Base-by-base conservation (phyloP, 2,113 vertebrate species). In the Eublepharis macularius region DNA sequence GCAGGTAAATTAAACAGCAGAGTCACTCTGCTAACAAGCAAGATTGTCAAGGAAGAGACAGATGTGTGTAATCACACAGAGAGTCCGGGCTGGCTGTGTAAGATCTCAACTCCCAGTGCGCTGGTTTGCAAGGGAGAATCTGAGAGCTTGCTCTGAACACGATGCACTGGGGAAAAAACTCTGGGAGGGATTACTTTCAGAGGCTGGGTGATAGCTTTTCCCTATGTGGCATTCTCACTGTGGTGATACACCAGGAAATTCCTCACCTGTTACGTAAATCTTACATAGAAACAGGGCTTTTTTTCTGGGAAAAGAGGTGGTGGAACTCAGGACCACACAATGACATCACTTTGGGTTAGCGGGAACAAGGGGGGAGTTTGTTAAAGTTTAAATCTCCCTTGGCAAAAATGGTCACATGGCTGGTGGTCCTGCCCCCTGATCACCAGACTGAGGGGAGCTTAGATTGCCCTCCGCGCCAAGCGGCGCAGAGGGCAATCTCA, bases 1-100 rank as follows among this genome's bases (percentile, higher is more conserved):
- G 92, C 94, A 91, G 93, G 94, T 95, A 94, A 95, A 96, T 96
- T 95, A 96, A 96, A 94, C 91, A 93, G 90, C 91, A 84, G 91
- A 89, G 87, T 94, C 92, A 41, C 90, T 94, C 91, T 89, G 86
- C 93, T 95, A 93, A 94, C 91, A 94, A 93, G 92, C 86, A 88
- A 89, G 92, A 90, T 94, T 96, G 96, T 95, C 96, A 96, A 92
- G 75, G n/a, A 88, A 83, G 94, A 95, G 96, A 96, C 86, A 89
- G 95, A 96, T 95, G 94, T 60, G 32, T 89, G 93, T 93, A 94
- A 95, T 97, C 95, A 96, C n/a, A 91, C 2, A 0, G 60, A 81
- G 91, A 91, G 92, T 81, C 89, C 88, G 86, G 90, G 70, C 80
- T 0, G 0, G 57, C 88, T 89, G 83, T 1, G 1, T 9, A 0